Evolutionary conservation across 2,888 invertebrate species (phyloP), one percentile per base, ranked within the genome.

Genomic region (Leistus spinibarbis): DNA sequence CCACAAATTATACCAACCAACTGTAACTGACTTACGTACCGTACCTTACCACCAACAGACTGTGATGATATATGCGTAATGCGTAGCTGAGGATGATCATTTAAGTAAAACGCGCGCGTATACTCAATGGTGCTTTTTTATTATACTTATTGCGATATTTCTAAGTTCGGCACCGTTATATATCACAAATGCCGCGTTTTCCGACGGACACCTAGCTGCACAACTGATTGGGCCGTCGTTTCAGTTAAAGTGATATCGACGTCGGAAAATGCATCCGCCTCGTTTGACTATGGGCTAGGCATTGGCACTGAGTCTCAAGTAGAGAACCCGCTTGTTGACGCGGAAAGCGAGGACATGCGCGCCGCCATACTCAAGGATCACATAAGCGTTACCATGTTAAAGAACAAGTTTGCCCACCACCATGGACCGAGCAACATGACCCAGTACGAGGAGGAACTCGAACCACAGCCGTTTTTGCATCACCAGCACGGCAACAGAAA

Each of bases 201-300:
- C 40, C 40, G 40, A 40, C 40, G 40, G 40, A 40, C 40, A 40
- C 13, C 60, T 60, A 17, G 19, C 60, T 60, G 60, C 22, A 22
- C 73, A 73, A 73, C 73, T 66, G 76, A 78, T 67, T 77, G 78
- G 70, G 76, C 76, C 54, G 83, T 84, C 84, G 87, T 88, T 88
- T 85, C 88, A 89, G 88, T 89, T 86, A 88, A 88, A 87, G 88
- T 88, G 86, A 88, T 89, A 85, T 88, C 89, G 82, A 88, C 89
- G 82, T 86, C 88, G 81, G 88, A 88, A 84, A 88, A 89, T 84
- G 79, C 85, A 81, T 87, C 88, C 81, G 86, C 88, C 83, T 87
- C 87, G 81, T 86, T 87, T 83, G 88, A 88, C 84, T 86, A 88
- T 83, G 85, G 85, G 80, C 82, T 85, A 82, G 84, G 84, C 82